Base-by-base conservation (phyloP, 1,140 invertebrate species). In the Notospermus geniculatus region DNA sequence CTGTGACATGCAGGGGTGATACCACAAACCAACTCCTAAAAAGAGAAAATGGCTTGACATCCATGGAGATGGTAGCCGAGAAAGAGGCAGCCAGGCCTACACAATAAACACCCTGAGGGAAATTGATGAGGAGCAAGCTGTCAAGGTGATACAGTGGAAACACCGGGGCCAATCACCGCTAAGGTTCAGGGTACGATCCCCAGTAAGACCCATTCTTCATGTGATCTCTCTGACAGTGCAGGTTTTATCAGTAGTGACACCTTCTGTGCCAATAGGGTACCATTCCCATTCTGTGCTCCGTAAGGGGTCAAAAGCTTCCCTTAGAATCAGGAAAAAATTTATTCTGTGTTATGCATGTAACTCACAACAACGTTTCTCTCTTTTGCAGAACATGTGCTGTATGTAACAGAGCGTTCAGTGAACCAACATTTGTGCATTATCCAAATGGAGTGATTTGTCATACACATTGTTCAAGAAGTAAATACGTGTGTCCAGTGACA, bases 381-480 rank as follows among this genome's bases (percentile, higher is more conserved):
- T 59, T 45, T 76, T 80, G 15, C 74, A 84, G 83, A 54, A 67
- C 76, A 41, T 84, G 83, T 74, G 80, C 76, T 28, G 81, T 83
- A 36, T 84, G 83, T 69, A 82, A 78, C 45, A 62, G 78, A 63
- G 72, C 78, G 5, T 83, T 84, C 64, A 70, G 67, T 56, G 78
- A 80, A 53, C 73, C 81, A 23, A 66, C 76, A 22, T 83, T 84
- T 73, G 78, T 79, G 1, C 73, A 82, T 22, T 83, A 82, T 69
- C 82, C 83, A 53, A 83, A 83, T 65, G 79, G 82, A n/a, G 72
- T 81, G 29, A 69, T 84, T 15, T 81, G 81, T 23, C 83, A 84
- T 63, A 68, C 77, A 1, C 73, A 79, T 50, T 84, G 83, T 77
- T 80, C 79, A 60, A 81, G 79, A 70, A 80, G 76, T 67, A 77